Evolutionary conservation across 2,113 vertebrate species (phyloP), one percentile per base, ranked within the genome.

Genomic region (Rattus rattus): DNA sequence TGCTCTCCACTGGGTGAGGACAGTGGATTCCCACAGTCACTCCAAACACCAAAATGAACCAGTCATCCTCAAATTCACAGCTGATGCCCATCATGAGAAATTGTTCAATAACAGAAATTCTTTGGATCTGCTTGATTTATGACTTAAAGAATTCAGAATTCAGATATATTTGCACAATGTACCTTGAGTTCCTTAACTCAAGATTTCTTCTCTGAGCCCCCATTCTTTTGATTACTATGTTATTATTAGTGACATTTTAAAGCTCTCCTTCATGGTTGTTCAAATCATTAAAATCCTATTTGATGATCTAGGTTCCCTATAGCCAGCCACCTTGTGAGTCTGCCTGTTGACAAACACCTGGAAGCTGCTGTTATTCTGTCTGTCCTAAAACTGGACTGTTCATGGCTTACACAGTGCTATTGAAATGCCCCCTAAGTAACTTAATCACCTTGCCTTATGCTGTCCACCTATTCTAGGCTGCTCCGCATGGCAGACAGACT

Each of bases 121-220:
- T 43, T 39, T 92, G 80, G 63, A 83, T 92, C 69, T 91, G 69
- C 3, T 52, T 47, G 94, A 81, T 80, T 94, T 75, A 92, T 91
- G 52, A 79, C 11, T 7, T 26, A 90, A 61, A 89, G 1, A 61
- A 89, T 93, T 73, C 70, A 93, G 13, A 77, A 90, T 93, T 79
- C 65, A 92, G 10, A 56, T 92, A 43, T 22, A 94, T 7, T 93
- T 94, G 11, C 6, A 43, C 70, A 43, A 2, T 67, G 11, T 88
- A 33, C 77, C n/a, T 59, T 12, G 6, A 7, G 14, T 91, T 67
- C 88, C 39, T 89, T 52, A 88, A 85, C 16, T 3, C 22, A 86
- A 11, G 49, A n/a, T 75, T 3, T 10, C 2, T 81, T 16, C 12
- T 28, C 69, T 2, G 16, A 0, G 16, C 16, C 39, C 79, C 90